Evolutionary conservation across 1,140 invertebrate species (phyloP).

Genomic region (Asobara japonica): DNA sequence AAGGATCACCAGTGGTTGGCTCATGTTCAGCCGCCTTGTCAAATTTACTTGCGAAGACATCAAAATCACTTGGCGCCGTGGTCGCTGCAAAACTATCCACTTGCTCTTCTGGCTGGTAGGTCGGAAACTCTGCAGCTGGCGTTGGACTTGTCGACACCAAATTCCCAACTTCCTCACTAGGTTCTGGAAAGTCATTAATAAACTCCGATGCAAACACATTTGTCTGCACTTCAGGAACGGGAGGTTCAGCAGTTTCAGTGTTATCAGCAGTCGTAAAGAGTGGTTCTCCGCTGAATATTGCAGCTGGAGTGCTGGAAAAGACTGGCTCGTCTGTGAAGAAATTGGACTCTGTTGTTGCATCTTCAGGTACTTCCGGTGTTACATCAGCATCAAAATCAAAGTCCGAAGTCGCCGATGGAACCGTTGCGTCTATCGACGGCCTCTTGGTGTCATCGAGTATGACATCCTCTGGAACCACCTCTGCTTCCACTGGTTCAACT

Average conservation of each 20-base stretch:
- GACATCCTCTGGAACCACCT: slow-evolving; percentile 36
- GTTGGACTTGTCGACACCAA: slow-evolving; percentile 46
- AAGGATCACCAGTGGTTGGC: slow-evolving; percentile 60
- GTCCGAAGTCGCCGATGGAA: slow-evolving; percentile 40
- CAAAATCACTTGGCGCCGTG: slow-evolving; percentile 70
- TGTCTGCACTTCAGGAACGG: slow-evolving; percentile 22
- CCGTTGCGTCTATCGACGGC: slow-evolving; percentile 34
- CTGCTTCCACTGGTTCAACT: slow-evolving; percentile 31
- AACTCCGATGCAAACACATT: slow-evolving; percentile 49
- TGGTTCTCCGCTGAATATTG: slow-evolving; percentile 24
- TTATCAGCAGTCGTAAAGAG: slow-evolving; percentile 7
- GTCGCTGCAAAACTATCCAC: slow-evolving; percentile 53
- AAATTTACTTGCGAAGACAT: slow-evolving; percentile 88
- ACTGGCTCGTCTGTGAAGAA: slow-evolving; percentile 40
- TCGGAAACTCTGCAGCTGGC: slow-evolving; percentile 51
- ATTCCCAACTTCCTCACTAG: slow-evolving; percentile 23
- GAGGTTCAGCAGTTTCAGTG: slow-evolving; percentile 1
- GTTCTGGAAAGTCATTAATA: slow-evolving; percentile 49
- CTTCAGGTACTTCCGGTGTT: not conserved
- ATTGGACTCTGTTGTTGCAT: slow-evolving; percentile 32
- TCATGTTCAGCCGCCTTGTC: slow-evolving; percentile 73
- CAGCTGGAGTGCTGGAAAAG: slow-evolving; percentile 23
- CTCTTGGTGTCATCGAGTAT: slow-evolving; percentile 45
- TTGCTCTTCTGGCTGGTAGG: slow-evolving; percentile 43
- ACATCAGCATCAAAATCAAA: slow-evolving; percentile 15